Percentiles rank a stretch among this genome's conserved stretches.
phyloP scores from a whole-genome alignment of 2,888 invertebrate genomes.

The Trissolcus brochymenae region DNA sequence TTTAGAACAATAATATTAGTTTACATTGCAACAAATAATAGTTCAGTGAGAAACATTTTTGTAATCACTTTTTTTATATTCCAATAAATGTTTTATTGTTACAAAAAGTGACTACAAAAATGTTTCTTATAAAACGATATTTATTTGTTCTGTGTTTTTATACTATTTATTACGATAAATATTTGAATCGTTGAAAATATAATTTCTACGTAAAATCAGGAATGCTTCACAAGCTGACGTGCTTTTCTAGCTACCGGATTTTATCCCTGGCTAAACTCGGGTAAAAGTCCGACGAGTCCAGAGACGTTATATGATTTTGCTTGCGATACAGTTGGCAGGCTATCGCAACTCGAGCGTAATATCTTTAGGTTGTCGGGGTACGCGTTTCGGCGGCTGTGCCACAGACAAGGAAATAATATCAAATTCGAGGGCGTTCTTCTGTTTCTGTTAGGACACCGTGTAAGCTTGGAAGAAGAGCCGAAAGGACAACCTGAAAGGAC shows the following conservation, averaged over 20 bases:
- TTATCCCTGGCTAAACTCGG: constrained; percentile 73
- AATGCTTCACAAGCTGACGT: constrained; percentile 71
- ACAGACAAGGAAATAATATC: constrained; percentile 56
- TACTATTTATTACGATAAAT: no score
- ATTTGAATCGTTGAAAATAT: no score
- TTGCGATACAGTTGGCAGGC: constrained; percentile 68
- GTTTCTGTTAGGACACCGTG: constrained; percentile 60
- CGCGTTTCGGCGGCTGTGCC: constrained; percentile 42
- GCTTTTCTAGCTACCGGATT: constrained; percentile 74
- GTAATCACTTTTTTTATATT: no score
- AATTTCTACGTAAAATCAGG: constrained; percentile 64
- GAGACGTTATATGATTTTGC: constrained; percentile 71
- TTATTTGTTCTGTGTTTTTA: no score
- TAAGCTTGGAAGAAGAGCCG: constrained; percentile 57
- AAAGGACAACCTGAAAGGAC: constrained; percentile 37
- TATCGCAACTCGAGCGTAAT: constrained; percentile 73
- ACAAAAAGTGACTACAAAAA: no score
- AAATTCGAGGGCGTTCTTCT: constrained; percentile 56
- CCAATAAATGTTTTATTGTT: no score
- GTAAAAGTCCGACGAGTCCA: constrained; percentile 64
- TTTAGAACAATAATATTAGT: no score
- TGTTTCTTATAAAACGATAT: no score
- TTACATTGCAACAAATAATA: no score
- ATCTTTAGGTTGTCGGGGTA: constrained; percentile 62
- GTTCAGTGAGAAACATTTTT: no score